Evolutionary conservation across 2,888 invertebrate species (phyloP), one percentile per base, ranked within the genome.

Genomic region (Dysmachus trigonus): DNA sequence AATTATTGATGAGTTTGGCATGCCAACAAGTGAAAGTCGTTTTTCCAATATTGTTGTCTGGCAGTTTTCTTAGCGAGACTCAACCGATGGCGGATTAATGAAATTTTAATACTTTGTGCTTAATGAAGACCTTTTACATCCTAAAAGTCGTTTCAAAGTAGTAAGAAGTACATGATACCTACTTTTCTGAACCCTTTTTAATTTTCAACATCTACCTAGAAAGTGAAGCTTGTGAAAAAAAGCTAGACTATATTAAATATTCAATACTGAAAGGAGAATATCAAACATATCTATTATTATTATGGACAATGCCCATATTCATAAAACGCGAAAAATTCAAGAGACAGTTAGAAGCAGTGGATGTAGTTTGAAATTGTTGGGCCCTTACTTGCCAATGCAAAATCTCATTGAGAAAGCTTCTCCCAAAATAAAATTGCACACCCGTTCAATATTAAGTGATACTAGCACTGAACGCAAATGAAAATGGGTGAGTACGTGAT

Each of bases 21-120:
- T 76, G 76, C 38, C 35, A 27, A 38, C 76, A 41, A 76, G 76
- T 76, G 76, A 76, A 76, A 76, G 76, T 76, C 76, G 62, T 62
- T 62, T 62, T 62, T 62, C 27, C 62, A 18, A 62, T 22, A 62
- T 62, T 22, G 18, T 62, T 47, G n/a, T 15, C 47, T 15, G 38
- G 47, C 47, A 47, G 15, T 47, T 47, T 47, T 47, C n/a, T n/a
- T n/a, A 1, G 47, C n/a, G 15, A 47, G 2, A n/a, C 47, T 47
- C 2, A 47, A n/a, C 47, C n/a, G 38, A 47, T 15, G 15, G 47
- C 47, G 1, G 38, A 13, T 41, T 47, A 47, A 47, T 47, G 15
- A 47, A n/a, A 0, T 47, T 47, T 47, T n/a, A n/a, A 47, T n/a
- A 47, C 13, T 38, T 38, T 38, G 38, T 38, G 38, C 38, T 13